Conservation (phyloP, 2,797 vertebrate genomes). For the Zenarchopterus dispar region DNA sequence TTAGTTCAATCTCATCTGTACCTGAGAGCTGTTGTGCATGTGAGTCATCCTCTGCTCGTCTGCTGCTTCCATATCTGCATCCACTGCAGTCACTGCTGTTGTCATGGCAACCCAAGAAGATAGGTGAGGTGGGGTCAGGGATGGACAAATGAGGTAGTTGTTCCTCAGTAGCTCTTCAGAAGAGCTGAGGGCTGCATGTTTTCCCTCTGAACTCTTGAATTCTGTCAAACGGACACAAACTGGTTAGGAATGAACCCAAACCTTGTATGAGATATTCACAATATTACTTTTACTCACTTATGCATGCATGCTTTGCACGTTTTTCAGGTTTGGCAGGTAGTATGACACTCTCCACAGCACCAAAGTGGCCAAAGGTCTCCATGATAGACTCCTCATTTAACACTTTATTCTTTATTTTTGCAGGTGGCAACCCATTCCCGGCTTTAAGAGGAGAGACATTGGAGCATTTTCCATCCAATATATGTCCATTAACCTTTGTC, state of each 20-base stretch:
- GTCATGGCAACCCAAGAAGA: constrained; percentile 54
- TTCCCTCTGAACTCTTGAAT: constrained; percentile 75
- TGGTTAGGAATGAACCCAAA: background rate
- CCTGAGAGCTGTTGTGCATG: constrained; percentile 29
- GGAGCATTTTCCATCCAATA: background rate
- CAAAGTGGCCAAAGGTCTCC: constrained; percentile 75
- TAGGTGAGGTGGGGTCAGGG: constrained; percentile 79
- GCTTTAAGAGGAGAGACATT: background rate
- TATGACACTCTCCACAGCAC: constrained; percentile 76
- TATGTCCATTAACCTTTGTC: constrained; percentile 34
- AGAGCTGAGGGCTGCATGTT: constrained; percentile 68
- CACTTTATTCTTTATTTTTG: constrained; percentile 9
- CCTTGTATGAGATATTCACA: background rate
- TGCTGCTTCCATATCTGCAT: background rate
- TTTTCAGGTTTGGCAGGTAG: constrained; percentile 74
- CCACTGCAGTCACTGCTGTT: background rate
- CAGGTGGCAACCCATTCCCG: background rate
- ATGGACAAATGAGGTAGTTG: constrained; percentile 65
- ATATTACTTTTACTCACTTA: constrained; percentile 81
- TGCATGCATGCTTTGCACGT: constrained; percentile 75
- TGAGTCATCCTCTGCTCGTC: background rate
- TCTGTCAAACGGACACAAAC: constrained; percentile 38
- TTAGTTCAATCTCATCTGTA: constrained; percentile 2
- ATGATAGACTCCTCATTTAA: constrained; percentile 67
- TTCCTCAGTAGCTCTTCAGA: constrained; percentile 69